These are phyloP conservation scores for Deilephila elpenor DNA, from an alignment of 2,888 invertebrate genomes.

Conservation along the genomic window DNA sequence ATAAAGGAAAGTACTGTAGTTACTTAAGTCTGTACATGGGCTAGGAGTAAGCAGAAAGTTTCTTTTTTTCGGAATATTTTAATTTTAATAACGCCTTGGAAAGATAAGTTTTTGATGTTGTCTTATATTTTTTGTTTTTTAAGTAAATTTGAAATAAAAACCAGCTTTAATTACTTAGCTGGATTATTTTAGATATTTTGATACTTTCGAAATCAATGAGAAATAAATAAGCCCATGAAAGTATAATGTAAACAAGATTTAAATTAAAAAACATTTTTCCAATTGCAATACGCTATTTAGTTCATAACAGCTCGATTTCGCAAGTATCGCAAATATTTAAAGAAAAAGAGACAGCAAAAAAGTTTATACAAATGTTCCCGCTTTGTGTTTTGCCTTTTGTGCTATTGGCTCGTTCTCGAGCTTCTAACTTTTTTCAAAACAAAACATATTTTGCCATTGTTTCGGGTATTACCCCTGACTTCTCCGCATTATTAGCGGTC, in stretches of 20 bases:
- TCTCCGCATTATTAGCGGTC: slow-evolving; percentile 25
- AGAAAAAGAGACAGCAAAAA: not conserved
- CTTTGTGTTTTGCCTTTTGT: slow-evolving; percentile 7
- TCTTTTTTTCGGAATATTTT: too few species aligned
- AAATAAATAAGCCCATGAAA: not conserved
- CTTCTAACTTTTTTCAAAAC: slow-evolving; percentile 31
- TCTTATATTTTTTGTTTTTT: too few species aligned
- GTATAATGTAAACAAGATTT: not conserved
- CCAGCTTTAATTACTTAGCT: too few species aligned
- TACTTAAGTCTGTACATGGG: too few species aligned
- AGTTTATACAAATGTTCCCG: not conserved
- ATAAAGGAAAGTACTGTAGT: not conserved
- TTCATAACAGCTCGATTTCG: not conserved
- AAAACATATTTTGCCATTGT: slow-evolving; percentile 20
- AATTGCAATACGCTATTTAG: too few species aligned
- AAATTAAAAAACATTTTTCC: not conserved
- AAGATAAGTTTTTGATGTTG: too few species aligned
- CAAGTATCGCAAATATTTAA: not conserved
- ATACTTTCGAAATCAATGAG: too few species aligned
- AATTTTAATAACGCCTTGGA: too few species aligned
- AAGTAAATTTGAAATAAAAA: too few species aligned
- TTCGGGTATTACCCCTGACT: slow-evolving; percentile 21
- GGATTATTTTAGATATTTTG: too few species aligned
- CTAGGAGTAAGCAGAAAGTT: too few species aligned
- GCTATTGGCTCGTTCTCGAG: not conserved